Evolutionary conservation across 2,888 invertebrate species (phyloP), one percentile per base, ranked within the genome.

Genomic region (Epsilonema sp.): DNA sequence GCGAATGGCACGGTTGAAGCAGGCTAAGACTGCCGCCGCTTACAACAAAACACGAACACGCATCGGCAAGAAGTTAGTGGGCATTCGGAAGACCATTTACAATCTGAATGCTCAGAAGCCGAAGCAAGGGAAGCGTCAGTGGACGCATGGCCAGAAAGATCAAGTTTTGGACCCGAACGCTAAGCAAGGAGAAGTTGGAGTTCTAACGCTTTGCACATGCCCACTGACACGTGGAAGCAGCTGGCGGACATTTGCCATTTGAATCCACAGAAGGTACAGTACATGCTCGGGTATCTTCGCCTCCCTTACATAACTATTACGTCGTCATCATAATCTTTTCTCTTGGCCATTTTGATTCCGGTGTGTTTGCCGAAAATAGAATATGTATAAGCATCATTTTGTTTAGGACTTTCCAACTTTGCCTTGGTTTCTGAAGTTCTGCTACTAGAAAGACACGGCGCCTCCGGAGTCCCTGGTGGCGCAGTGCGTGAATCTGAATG

Each of bases 191-290:
- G 3, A 63, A 66, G 36, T 54, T 67, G 11, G 65, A 66, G 49
- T 65, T 62, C 51, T 66, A n/a, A 60, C 46, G 63, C 65, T 1
- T 55, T 67, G 5, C 61, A 64, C 50, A 56, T 64, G 47, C 64
- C 65, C 1, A 60, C 56, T 42, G 62, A 62, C 5, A 61, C 64
- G 3, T 67, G 67, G 67, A 60, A 56, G 51, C 60, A 63, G 51
- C 50, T 67, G 23, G 63, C 67, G 3, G 65, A 67, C 51, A 60
- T 67, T 41, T 61, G 61, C 47, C 67, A 67, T 50, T 60, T 67
- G 44, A 53, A 65, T 46, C 65, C 67, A 3, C 49, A 56, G 44
- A 56, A 57, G 56, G 65, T 64, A n/a, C n/a, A n/a, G n/a, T n/a
- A n/a, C n/a, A n/a, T n/a, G n/a, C n/a, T n/a, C n/a, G n/a, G n/a